Conservation (phyloP, 2,113 vertebrate genomes). For the Petromus typicus region DNA sequence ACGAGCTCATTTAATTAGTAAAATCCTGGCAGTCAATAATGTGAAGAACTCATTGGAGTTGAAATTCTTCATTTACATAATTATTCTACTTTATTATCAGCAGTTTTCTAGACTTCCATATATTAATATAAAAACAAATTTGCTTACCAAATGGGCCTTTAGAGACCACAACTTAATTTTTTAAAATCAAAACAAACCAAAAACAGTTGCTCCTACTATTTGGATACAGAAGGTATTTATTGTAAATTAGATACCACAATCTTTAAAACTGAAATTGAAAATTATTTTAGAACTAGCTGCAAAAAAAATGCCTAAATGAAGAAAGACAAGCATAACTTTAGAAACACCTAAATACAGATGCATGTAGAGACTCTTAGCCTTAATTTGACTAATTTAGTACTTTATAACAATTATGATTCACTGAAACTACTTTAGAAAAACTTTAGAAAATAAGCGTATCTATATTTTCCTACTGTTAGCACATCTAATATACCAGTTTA, state of each 20-base stretch:
- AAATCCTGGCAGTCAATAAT: not conserved
- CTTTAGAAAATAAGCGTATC: not conserved
- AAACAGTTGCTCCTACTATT: not conserved
- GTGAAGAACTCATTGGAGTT: not conserved
- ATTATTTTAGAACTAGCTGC: not conserved
- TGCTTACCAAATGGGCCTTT: not conserved
- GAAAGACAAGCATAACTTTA: not conserved
- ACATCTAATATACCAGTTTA: not conserved
- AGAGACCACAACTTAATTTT: not conserved
- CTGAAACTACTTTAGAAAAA: not conserved
- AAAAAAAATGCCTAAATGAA: not conserved
- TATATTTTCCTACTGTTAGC: not conserved
- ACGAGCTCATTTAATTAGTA: not conserved
- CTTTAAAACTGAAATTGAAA: constrained; percentile 34
- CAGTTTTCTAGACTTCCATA: not conserved
- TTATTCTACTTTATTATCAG: not conserved
- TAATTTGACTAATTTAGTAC: not conserved
- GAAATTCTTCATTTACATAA: constrained; percentile 18
- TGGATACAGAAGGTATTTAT: not conserved
- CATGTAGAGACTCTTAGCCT: not conserved
- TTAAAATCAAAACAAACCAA: not conserved
- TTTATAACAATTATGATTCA: constrained; percentile 18
- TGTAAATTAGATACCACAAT: not conserved
- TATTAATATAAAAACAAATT: constrained; percentile 27
- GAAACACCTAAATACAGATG: not conserved